Conservation (phyloP, 2,113 vertebrate species). For the Passer domesticus region DNA sequence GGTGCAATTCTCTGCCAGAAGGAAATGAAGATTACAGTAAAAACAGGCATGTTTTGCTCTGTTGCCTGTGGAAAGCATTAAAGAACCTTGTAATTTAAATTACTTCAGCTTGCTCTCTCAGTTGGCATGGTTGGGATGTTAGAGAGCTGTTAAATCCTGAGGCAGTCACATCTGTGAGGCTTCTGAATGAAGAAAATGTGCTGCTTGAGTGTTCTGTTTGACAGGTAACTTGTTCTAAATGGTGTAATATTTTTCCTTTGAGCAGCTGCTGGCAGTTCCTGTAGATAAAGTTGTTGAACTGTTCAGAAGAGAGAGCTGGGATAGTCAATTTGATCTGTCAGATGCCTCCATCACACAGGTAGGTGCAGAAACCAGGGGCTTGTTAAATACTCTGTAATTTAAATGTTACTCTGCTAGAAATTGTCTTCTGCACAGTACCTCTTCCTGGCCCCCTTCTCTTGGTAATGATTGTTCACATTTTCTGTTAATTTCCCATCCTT, state of each 20-base stretch:
- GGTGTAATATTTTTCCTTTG: not conserved
- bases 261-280: constrained; percentile 90
- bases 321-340: constrained; percentile 73
- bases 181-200: not conserved
- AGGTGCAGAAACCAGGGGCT: not conserved
- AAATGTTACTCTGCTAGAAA: not conserved
- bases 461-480: not conserved
- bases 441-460: not conserved
- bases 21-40: not conserved
- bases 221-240: not conserved
- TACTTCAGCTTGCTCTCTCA: not conserved
- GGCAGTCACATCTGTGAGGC: not conserved
- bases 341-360: constrained; percentile 86
- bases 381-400: not conserved
- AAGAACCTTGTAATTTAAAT: constrained; percentile 1
- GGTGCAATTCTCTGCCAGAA: not conserved
- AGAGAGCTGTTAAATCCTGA: not conserved
- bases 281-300: constrained; percentile 85
- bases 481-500: not conserved
- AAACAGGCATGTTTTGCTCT: not conserved
- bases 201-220: not conserved
- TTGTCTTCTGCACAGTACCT: not conserved
- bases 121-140: not conserved
- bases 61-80: not conserved
- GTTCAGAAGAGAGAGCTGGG: constrained; percentile 88